Evolutionary conservation across 2,113 vertebrate species (phyloP).

Genomic region (Okapia johnstoni): DNA sequence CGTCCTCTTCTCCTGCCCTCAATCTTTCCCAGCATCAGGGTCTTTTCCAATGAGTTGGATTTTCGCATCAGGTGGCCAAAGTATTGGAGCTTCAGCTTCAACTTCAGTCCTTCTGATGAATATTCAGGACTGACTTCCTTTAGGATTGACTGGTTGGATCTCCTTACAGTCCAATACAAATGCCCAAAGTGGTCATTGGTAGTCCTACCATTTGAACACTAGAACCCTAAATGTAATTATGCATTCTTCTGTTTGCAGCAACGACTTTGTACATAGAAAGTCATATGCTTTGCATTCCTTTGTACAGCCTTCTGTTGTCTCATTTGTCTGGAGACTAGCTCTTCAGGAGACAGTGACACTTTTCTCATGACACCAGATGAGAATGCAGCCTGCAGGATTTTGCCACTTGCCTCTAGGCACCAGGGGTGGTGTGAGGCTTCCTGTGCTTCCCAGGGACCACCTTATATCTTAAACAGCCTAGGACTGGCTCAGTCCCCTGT

Average conservation of each 20-base stretch:
- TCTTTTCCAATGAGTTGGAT: not conserved
- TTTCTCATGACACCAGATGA: not conserved
- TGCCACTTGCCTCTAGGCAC: not conserved
- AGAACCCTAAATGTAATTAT: accelerated
- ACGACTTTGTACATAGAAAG: not conserved
- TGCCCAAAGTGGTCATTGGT: accelerated
- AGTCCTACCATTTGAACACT: accelerated
- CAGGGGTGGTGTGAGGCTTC: not conserved
- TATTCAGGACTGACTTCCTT: not conserved
- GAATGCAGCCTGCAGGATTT: accelerated
- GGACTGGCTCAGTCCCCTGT: not conserved
- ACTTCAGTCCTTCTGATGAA: not conserved
- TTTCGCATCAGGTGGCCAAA: not conserved
- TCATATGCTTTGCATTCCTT: not conserved
- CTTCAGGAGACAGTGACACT: not conserved
- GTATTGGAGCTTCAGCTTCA: not conserved
- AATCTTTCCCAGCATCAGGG: not conserved
- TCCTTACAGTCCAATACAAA: not conserved
- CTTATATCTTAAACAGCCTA: not conserved
- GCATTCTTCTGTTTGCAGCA: not conserved
- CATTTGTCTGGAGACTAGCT: not conserved
- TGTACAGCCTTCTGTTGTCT: not conserved
- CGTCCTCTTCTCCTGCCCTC: not conserved
- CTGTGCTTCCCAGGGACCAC: not conserved
- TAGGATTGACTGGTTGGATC: not conserved